Conservation (phyloP, 1,140 invertebrate genomes). For the Gyrodactylus salaris region DNA sequence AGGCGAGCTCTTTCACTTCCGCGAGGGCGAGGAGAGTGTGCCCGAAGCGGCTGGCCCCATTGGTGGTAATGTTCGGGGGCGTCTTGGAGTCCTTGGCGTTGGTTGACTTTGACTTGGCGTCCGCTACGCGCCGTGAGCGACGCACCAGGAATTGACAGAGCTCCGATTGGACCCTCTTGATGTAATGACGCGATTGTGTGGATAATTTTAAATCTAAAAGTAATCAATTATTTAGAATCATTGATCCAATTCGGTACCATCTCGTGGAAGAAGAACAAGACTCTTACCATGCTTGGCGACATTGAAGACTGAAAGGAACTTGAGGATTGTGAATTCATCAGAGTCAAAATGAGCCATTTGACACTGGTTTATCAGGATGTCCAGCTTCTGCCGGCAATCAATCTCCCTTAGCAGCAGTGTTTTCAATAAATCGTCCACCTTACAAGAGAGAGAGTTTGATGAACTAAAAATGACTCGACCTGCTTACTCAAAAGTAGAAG, state of each 20-base stretch:
- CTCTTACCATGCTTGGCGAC: background rate
- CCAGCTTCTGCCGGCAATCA: background rate
- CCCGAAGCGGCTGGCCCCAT: background rate
- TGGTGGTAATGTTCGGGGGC: background rate
- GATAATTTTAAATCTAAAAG: background rate
- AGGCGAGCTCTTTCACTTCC: background rate
- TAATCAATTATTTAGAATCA: background rate
- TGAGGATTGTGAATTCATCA: background rate
- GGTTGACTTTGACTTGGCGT: background rate
- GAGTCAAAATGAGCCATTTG: background rate
- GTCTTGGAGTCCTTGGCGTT: background rate
- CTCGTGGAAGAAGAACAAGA: too few species aligned
- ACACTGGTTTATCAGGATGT: background rate
- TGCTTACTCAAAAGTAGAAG: too few species aligned
- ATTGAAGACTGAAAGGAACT: background rate
- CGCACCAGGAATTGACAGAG: background rate
- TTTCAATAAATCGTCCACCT: background rate
- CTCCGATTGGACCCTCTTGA: background rate
- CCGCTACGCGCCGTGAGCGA: background rate
- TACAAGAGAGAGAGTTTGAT: too few species aligned
- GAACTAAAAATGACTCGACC: too few species aligned
- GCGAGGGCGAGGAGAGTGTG: background rate
- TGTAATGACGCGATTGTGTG: background rate
- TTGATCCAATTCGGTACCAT: too few species aligned
- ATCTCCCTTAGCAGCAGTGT: background rate